phyloP scores from a whole-genome alignment of 2,113 vertebrate species.

The Steatornis caripensis region DNA sequence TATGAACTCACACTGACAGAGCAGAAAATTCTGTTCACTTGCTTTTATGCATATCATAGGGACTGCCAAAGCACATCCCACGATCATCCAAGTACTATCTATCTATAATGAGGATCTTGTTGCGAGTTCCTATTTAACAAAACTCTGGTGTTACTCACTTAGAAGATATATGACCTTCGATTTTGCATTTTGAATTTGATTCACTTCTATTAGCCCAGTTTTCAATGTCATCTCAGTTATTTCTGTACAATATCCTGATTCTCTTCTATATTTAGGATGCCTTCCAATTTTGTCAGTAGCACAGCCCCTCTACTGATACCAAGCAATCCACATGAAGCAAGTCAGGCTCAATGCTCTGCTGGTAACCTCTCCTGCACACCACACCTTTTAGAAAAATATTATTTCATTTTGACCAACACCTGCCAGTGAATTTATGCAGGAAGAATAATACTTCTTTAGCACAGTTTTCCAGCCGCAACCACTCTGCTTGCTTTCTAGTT shows the following conservation, averaged over 20 bases:
- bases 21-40: not conserved
- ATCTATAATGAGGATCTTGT: slow-evolving; percentile 23
- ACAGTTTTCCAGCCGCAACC: not conserved
- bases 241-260: slow-evolving; percentile 10
- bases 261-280: not conserved
- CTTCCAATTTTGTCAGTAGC: not conserved
- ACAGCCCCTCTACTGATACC: not conserved
- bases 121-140: not conserved
- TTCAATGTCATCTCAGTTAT: not conserved
- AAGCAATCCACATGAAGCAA: not conserved
- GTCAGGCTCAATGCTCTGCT: not conserved
- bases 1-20: not conserved
- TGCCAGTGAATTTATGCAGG: not conserved
- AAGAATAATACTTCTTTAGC: not conserved
- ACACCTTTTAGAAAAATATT: not conserved
- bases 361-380: not conserved
- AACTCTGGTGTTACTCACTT: not conserved
- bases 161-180: not conserved
- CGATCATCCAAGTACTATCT: not conserved
- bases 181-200: slow-evolving; percentile 13
- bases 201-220: not conserved
- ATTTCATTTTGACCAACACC: not conserved
- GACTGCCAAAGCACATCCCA: not conserved
- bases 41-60: not conserved
- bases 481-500: not conserved